Base-by-base conservation (phyloP, 1,140 invertebrate genomes). In the Chymomyza costata region DNA sequence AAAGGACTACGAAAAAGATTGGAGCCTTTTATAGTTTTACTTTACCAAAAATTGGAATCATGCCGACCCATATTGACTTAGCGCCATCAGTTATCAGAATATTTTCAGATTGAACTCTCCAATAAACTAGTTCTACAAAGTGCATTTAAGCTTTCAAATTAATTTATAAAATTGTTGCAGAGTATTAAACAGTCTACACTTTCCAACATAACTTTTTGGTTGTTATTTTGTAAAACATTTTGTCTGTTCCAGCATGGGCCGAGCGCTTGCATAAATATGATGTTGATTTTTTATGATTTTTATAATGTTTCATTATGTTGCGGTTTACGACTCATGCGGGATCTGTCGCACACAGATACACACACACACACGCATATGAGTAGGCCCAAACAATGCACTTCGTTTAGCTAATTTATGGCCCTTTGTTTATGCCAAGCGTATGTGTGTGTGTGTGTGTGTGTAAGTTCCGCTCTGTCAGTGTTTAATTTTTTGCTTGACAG, bases 261-360 rank as follows among this genome's bases (percentile, higher is more conserved):
- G 8, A n/a, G 10, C 50, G 45, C 38, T 54, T 52, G 73, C 73
- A 80, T 78, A 78, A 78, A 78, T 80, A 80, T 78, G 73, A 78
- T 80, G 73, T 68, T 78, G 73, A 78, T 78, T 78, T n/a, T 78
- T 78, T 78, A 78, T 80, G 73, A 78, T 78, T 78, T 78, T 69
- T 78, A 78, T 78, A 80, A 78, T 78, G 73, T 78, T 78, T 78
- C 73, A 78, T 78, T 78, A 78, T 80, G 73, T 63, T 78, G 53
- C 67, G 58, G 58, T 78, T 78, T 78, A 78, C 73, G 73, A 78
- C 66, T 63, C 71, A 70, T 59, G 55, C 52, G 67, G 73, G 66
- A 76, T 43, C 60, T 45, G 30, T n/a, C 30, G 11, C 32, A n/a
- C 32, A 14, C 13, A 34, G 2, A 34, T 34, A 34, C 21, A 25